A percentile compares a stretch with the other conserved stretches of the same genome.
phyloP scores from a whole-genome alignment of 2,113 vertebrate species.

The Drymodes brunneopygia region DNA sequence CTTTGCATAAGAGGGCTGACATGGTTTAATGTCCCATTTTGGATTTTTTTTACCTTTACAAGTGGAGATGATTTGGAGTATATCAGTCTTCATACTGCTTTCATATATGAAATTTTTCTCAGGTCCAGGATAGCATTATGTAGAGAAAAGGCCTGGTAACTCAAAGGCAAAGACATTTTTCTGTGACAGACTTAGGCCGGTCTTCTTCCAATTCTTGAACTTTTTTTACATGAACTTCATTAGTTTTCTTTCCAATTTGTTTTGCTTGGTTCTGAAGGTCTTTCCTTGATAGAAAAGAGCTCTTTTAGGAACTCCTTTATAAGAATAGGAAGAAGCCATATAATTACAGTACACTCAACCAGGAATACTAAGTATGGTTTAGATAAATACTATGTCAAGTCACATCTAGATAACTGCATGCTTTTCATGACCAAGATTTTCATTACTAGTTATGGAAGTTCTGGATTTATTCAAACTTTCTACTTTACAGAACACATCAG shows the following conservation, averaged over 20 bases:
- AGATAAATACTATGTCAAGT: neutral
- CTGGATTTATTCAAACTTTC: neutral
- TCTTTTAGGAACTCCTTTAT: neutral
- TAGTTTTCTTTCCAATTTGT: neutral
- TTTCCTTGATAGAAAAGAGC: neutral
- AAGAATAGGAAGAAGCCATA: neutral
- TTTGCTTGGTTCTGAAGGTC: neutral
- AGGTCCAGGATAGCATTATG: neutral
- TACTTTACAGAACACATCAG: neutral
- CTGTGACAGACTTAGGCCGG: neutral
- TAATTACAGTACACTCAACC: neutral
- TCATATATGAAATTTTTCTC: neutral
- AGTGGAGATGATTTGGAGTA: neutral
- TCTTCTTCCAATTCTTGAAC: neutral
- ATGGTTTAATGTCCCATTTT: neutral
- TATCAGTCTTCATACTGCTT: neutral
- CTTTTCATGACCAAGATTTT: neutral
- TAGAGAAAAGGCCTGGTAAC: neutral
- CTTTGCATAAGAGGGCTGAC: neutral
- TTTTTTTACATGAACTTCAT: neutral
- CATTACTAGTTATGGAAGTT: neutral
- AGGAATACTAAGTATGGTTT: neutral
- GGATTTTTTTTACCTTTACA: neutral
- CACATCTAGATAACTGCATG: neutral
- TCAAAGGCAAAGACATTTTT: neutral